Evolutionary conservation across 1,140 invertebrate genomes (phyloP), one percentile per base, ranked within the genome.

Genomic region (Apis dorsata): DNA sequence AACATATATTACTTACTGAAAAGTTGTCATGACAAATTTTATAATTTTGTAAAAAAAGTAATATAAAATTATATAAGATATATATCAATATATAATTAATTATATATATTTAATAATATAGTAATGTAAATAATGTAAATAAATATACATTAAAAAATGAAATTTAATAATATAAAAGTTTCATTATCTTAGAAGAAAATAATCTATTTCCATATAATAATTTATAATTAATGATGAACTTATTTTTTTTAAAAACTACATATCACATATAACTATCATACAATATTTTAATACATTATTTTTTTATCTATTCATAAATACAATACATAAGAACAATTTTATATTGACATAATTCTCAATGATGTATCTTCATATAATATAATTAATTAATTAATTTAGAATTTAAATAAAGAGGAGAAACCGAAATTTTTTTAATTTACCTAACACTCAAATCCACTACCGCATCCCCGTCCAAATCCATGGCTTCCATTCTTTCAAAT

Each of bases 401-500:
- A 78, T n/a, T 8, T 0, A 12, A 11, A 12, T 2, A 28, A 21
- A 21, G 1, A 34, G 17, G 34, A 13, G 10, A 7, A 5, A 15
- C 24, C 3, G 8, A 68, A 24, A 28, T 76, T 24, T 28, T 11
- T 24, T 72, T 11, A 63, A 72, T 59, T 88, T 94, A 97, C 97
- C 96, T 96, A 85, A 97, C 95, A 93, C 96, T 97, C 74, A 97
- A 94, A 94, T 97, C 96, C 68, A 96, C 96, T 62, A 96, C 96
- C 28, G 96, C 95, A 91, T 96, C 96, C 85, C 96, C 96, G 90
- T 95, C 95, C 63, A 94, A 91, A 84, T 95, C 95, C 95, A 95
- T 95, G 84, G 95, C 94, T 93, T 96, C 95, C 95, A 96, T 96
- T 88, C 85, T 93, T 88, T 77, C 74, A 57, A 70, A 68, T 57